Base-by-base conservation (phyloP, 2,113 vertebrate species). In the Oxyruncus cristatus region DNA sequence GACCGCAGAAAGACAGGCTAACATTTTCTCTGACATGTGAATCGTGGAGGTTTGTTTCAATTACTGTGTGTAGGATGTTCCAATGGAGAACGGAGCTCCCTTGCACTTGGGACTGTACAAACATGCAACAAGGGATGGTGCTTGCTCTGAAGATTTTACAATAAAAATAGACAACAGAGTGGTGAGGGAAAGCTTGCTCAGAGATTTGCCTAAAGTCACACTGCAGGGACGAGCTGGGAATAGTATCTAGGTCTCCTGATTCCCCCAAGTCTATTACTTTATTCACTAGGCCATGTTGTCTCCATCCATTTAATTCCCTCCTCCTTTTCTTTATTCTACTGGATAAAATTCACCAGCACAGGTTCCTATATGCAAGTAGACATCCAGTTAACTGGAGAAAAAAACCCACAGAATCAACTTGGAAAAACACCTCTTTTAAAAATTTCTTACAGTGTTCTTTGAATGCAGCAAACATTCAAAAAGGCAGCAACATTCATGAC, bases 171-270 rank as follows among this genome's bases (percentile, higher is more conserved):
- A 70, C 22, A 75, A 59, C 39, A 41, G 26, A 76, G 14, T 55
- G 35, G 17, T 12, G 42, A 92, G 46, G 28, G 23, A 84, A 88
- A 73, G 0, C n/a, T 93, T 91, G 62, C 89, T 85, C 23, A 62
- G 66, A 93, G 39, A 30, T 39, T 81, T 78, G 77, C 84, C 73
- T 93, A 42, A 88, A 93, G 67, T 92, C 46, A 88, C 58, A 85
- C 68, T 84, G 16, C 72, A 91, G 68, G 76, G 79, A 88, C 94
- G 46, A 94, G 14, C 52, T 89, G 65, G 47, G 73, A 91, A 88
- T 61, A 90, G 71, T 73, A 92, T 83, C 62, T 70, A 84, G 63
- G 68, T 74, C 33, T 88, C 50, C 39, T 44, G 26, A 79, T 89
- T 27, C 61, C 35, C 61, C 52, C 18, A 72, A 68, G 52, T 82